A percentile compares a stretch with the other conserved stretches of the same genome.
phyloP scores from a whole-genome alignment of 2,797 vertebrate genomes.

The Scolopax rusticola region DNA sequence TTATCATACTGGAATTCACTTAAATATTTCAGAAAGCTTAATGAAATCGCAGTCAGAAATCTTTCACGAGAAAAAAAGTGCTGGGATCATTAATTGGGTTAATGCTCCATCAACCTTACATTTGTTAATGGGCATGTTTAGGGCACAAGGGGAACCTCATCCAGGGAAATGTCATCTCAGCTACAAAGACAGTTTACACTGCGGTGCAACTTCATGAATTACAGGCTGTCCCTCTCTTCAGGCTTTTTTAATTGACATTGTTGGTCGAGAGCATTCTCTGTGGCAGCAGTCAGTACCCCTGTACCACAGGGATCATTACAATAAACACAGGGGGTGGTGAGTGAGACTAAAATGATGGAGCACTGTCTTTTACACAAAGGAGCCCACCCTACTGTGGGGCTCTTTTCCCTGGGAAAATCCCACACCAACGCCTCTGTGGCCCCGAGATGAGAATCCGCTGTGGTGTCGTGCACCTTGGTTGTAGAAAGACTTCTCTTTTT shows the following conservation, averaged over 20 bases:
- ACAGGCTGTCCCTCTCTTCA: not conserved
- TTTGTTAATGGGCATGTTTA: constrained; percentile 24
- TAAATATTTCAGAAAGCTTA: constrained; percentile 28
- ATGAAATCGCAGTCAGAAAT: not conserved
- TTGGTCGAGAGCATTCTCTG: rapidly evolving
- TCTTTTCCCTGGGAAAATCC: not conserved
- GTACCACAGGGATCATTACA: rapidly evolving
- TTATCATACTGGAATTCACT: not conserved
- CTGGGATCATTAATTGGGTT: constrained; percentile 9
- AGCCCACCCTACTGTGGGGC: not conserved
- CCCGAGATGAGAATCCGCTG: not conserved
- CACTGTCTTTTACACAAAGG: not conserved
- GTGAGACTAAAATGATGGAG: rapidly evolving
- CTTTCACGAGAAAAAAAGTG: not conserved
- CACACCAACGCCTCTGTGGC: rapidly evolving
- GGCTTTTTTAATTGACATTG: not conserved
- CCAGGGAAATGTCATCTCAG: not conserved
- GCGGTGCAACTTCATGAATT: rapidly evolving
- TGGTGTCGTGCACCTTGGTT: rapidly evolving
- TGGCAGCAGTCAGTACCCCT: not conserved
- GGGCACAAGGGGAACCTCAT: not conserved
- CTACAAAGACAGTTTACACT: not conserved
- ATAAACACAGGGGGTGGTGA: rapidly evolving
- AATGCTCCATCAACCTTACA: not conserved
- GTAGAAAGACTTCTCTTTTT: not conserved